Base-by-base conservation (phyloP, 2,797 vertebrate species). In the Tolypeutes matacus region DNA sequence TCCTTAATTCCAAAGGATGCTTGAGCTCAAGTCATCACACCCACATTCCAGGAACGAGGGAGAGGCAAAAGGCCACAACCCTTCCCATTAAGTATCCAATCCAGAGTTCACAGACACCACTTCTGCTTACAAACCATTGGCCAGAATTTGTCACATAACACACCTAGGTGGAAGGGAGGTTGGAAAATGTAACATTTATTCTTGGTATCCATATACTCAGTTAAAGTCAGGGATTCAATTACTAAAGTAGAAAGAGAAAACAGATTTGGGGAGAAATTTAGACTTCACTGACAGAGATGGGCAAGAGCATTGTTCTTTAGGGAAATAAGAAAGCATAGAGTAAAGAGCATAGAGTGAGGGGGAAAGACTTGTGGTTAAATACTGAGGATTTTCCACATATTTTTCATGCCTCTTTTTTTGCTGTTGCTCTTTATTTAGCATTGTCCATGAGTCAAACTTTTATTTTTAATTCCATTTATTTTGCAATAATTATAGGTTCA, bases 301-400 rank as follows among this genome's bases (percentile, higher is more conserved):
- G 15, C 17, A 7, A 21, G 31, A n/a, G 23, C 15, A 0, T 0
- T 2, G 31, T 62, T 58, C 36, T 46, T 39, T 17, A 25, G 8
- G 78, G 60, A 76, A 34, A 12, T 0, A 1, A 69, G 70, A 46
- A 21, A 34, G 10, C 31, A 3, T 3, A 3, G 2, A 6, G 2
- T 0, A 3, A 53, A 69, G n/a, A 18, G 29, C 7, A 5, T 18
- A 3, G 39, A 6, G n/a, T 11, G 29, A 20, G 0, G 3, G 23
- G 20, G 21, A 31, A 29, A 29, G 49, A 5, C 27, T 60, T 49
- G 12, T 25, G 21, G 15, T 2, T 13, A 17, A 14, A 7, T 1
- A 1, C 2, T 5, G 12, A 36, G 4, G 15, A 2, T 12, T 21
- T 4, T 23, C 49, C 29, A 5, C 36, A 6, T 8, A 20, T 42